Percentiles rank a stretch among this genome's conserved stretches.
Evolutionary conservation across 2,888 invertebrate species (phyloP).

Genomic region (Hybos culiciformis): DNA sequence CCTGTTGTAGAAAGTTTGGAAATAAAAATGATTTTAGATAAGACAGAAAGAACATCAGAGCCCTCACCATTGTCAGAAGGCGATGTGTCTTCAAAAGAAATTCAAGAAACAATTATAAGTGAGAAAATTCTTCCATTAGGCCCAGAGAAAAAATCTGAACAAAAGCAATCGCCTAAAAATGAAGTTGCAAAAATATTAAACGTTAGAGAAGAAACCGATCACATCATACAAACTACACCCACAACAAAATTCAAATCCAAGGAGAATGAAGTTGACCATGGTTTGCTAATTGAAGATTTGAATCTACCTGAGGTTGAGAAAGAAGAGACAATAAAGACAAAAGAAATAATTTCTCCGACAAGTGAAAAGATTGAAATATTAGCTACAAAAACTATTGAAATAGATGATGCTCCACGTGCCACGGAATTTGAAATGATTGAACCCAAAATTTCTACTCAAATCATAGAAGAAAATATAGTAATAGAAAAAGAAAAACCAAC

Average conservation of each 20-base stretch:
- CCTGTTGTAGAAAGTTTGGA: constrained; percentile 9
- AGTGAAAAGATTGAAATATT: too few species aligned
- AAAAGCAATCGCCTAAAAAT: neutral
- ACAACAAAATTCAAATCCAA: too few species aligned
- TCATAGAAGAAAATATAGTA: neutral
- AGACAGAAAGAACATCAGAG: neutral
- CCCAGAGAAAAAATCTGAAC: too few species aligned
- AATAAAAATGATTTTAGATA: constrained; percentile 1
- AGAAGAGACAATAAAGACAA: neutral
- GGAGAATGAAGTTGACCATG: too few species aligned
- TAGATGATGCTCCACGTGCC: neutral
- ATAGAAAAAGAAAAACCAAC: constrained; percentile 2
- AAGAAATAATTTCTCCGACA: too few species aligned
- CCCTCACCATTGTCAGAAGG: neutral
- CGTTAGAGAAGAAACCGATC: too few species aligned
- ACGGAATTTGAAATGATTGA: neutral
- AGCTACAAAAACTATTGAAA: too few species aligned
- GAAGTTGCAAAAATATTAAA: neutral
- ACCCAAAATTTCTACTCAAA: neutral
- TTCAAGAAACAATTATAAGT: neutral
- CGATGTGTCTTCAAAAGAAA: neutral
- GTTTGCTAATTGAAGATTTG: neutral
- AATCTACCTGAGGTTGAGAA: neutral
- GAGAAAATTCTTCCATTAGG: too few species aligned
- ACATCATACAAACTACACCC: too few species aligned